These are phyloP conservation scores for Bucco capensis DNA, from an alignment of 2,113 vertebrate species.

Conservation along the genomic window DNA sequence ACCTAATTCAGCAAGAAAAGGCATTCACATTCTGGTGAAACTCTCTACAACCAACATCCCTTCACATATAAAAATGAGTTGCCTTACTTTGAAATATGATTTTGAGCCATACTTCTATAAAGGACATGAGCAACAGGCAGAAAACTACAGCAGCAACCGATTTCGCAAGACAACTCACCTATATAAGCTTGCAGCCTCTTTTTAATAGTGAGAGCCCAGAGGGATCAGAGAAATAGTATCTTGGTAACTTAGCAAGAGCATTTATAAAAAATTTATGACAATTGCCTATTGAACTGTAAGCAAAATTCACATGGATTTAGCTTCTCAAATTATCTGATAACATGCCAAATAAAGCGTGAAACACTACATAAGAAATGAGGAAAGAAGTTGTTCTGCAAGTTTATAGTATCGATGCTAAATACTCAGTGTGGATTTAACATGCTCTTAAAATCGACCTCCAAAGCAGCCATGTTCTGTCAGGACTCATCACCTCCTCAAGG, in stretches of 20 bases:
- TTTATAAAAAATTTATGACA: not conserved
- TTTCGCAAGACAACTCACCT: not conserved
- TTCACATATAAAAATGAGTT: not conserved
- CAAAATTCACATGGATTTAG: not conserved
- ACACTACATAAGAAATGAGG: not conserved
- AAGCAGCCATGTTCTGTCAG: not conserved
- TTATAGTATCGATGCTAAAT: not conserved
- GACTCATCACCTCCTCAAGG: not conserved
- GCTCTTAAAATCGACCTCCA: not conserved
- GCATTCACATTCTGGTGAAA: not conserved
- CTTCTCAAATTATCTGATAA: not conserved
- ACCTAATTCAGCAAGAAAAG: slow-evolving; percentile 72
- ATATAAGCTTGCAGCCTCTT: not conserved
- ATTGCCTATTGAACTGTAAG: not conserved
- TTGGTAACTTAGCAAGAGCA: not conserved
- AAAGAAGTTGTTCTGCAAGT: not conserved
- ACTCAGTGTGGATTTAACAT: not conserved
- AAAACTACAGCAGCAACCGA: not conserved
- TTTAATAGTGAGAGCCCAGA: not conserved
- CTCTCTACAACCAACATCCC: not conserved
- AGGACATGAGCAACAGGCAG: not conserved
- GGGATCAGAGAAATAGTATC: not conserved
- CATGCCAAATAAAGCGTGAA: not conserved
- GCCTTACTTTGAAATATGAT: not conserved
- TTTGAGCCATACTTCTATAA: not conserved